Evolutionary conservation across 2,797 vertebrate species (phyloP).

Genomic region (Ibycter americanus): DNA sequence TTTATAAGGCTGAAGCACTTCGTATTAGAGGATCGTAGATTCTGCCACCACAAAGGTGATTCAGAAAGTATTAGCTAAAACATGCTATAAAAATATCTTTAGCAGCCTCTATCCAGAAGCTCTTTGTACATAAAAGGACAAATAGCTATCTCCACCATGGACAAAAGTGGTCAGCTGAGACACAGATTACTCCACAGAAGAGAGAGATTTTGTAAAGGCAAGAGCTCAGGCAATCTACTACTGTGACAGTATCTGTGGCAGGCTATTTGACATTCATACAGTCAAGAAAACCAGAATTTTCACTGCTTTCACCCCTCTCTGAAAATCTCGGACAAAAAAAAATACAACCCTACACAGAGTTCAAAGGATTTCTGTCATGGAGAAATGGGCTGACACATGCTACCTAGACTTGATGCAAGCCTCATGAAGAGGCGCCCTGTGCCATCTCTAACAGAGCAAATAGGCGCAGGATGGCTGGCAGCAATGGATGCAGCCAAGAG

Average conservation of each 20-base stretch:
- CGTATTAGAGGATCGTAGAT: not conserved
- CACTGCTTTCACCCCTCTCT: not conserved
- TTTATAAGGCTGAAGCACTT: not conserved
- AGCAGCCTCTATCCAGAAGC: not conserved
- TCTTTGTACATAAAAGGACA: not conserved
- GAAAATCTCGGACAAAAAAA: not conserved
- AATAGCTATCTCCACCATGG: not conserved
- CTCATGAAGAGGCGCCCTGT: not conserved
- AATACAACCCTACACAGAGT: not conserved
- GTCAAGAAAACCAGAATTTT: not conserved
- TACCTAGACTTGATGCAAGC: not conserved
- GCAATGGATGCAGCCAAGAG: not conserved
- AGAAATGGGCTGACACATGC: not conserved
- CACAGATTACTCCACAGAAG: not conserved
- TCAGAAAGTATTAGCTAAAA: not conserved
- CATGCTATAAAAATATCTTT: not conserved
- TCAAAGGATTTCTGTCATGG: rapidly evolving
- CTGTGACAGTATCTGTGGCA: not conserved
- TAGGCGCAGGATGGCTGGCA: not conserved
- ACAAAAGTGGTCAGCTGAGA: not conserved
- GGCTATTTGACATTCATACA: not conserved
- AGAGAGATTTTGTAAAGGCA: not conserved
- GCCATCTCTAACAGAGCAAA: not conserved
- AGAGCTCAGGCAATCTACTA: rapidly evolving
- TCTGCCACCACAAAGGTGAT: not conserved